phyloP scores from a whole-genome alignment of 92 coral and sea anemone genomes.

The Epizoanthus scotinus region DNA sequence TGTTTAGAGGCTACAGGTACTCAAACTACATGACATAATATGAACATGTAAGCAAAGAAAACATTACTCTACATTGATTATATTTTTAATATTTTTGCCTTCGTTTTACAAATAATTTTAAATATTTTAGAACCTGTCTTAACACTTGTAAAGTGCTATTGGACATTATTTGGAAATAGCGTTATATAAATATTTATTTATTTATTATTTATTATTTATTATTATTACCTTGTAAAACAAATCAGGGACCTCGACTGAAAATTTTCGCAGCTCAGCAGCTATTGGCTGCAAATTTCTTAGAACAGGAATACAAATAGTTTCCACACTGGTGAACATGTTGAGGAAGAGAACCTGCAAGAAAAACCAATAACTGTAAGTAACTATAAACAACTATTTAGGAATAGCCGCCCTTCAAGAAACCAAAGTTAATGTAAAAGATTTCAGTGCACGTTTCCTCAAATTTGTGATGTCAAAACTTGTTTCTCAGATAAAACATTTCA shows the following conservation, averaged over 20 bases:
- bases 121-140: too few relatives aligned
- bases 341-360: constrained; percentile 79
- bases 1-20: not conserved
- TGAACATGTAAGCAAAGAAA: not conserved
- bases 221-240: constrained; percentile 90
- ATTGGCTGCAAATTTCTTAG: constrained; percentile 90
- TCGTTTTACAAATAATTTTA: too few relatives aligned
- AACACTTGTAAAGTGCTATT: too few relatives aligned
- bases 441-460: too few relatives aligned
- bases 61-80: not conserved
- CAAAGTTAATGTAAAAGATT: too few relatives aligned
- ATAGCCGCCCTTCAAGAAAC: too few relatives aligned
- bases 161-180: too few relatives aligned
- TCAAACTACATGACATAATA: not conserved
- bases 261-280: constrained; percentile 77
- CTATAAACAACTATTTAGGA: not conserved
- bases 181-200: too few relatives aligned
- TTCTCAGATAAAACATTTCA: too few relatives aligned
- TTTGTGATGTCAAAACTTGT: too few relatives aligned
- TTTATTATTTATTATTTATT: too few relatives aligned
- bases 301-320: constrained; percentile 81
- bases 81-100: too few relatives aligned
- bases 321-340: constrained; percentile 83
- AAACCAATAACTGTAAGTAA: not conserved
- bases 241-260: constrained; percentile 87